phyloP scores from a whole-genome alignment of 2,113 vertebrate species.

The Psophia crepitans region DNA sequence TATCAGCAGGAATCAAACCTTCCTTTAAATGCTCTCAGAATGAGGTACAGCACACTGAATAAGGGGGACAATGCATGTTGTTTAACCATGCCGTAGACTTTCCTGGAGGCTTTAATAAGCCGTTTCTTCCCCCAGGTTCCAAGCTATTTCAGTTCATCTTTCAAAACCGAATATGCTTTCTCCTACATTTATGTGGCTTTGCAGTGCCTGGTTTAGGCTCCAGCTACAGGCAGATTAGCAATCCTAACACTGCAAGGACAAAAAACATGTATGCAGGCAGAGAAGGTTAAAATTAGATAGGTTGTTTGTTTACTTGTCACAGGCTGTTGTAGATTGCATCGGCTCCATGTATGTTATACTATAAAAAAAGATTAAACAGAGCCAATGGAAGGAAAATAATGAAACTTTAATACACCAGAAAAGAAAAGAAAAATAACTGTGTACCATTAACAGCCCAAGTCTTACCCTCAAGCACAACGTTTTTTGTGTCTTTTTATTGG shows the following conservation, averaged over 20 bases:
- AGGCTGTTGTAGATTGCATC: background rate
- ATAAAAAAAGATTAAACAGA: conserved; percentile 13
- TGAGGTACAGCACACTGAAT: background rate
- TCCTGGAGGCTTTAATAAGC: background rate
- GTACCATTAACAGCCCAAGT: background rate
- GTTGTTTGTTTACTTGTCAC: conserved; percentile 13
- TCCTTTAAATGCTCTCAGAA: background rate
- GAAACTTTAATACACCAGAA: background rate
- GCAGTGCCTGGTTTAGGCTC: background rate
- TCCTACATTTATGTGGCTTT: background rate
- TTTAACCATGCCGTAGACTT: background rate
- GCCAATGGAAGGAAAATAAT: background rate
- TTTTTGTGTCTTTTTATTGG: background rate
- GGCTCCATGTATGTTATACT: background rate
- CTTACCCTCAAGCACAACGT: background rate
- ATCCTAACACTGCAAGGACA: background rate
- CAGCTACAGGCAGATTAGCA: background rate
- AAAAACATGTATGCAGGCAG: background rate
- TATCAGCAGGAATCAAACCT: background rate
- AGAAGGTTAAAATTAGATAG: conserved; percentile 2
- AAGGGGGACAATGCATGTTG: background rate
- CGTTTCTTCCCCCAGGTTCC: background rate
- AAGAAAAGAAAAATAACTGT: background rate
- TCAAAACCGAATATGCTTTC: background rate
- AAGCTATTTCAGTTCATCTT: background rate